Evolutionary conservation across 1,140 invertebrate genomes (phyloP).

Genomic region (Mercenaria mercenaria): DNA sequence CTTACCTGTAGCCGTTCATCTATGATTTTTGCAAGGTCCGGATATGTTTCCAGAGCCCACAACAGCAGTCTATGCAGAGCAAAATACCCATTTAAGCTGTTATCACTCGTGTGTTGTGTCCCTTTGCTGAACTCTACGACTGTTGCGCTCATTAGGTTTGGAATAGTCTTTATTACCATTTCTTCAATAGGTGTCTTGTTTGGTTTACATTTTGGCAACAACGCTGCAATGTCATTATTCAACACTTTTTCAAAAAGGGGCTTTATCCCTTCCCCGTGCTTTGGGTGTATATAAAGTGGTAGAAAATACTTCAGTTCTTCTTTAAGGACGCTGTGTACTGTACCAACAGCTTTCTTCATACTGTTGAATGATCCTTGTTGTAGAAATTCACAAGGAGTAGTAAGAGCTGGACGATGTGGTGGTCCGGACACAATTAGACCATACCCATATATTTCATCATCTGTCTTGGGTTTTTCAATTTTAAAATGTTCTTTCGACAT

Average conservation of each 20-base stretch:
- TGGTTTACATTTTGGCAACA: conserved; percentile 76
- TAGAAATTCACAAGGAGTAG: conserved; percentile 80
- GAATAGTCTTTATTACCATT: conserved; percentile 78
- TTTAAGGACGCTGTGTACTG: conserved; percentile 79
- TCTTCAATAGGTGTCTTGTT: conserved; percentile 77
- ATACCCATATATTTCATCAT: conserved; percentile 77
- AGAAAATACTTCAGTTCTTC: conserved; percentile 79
- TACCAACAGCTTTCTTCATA: conserved; percentile 76
- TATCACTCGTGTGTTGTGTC: conserved; percentile 81
- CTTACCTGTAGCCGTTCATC: conserved; percentile 74
- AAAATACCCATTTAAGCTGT: conserved; percentile 80
- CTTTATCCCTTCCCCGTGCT: conserved; percentile 75
- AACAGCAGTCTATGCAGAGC: conserved; percentile 78
- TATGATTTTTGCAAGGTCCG: conserved; percentile 71
- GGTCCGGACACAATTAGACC: conserved; percentile 79
- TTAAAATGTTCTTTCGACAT: conserved; percentile 78
- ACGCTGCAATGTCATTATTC: conserved; percentile 68
- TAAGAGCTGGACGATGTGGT: conserved; percentile 74
- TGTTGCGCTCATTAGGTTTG: conserved; percentile 80
- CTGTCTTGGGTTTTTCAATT: conserved; percentile 69
- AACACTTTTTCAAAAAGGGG: conserved; percentile 75
- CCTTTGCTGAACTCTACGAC: conserved; percentile 82
- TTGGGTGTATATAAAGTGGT: conserved; percentile 78
- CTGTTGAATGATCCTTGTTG: conserved; percentile 73
- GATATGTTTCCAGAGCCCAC: conserved; percentile 80